A percentile compares a stretch with the other conserved stretches of the same genome.
These are phyloP conservation scores for Rotaria socialis DNA, from an alignment of 2,888 invertebrate species.

Conservation along the genomic window DNA sequence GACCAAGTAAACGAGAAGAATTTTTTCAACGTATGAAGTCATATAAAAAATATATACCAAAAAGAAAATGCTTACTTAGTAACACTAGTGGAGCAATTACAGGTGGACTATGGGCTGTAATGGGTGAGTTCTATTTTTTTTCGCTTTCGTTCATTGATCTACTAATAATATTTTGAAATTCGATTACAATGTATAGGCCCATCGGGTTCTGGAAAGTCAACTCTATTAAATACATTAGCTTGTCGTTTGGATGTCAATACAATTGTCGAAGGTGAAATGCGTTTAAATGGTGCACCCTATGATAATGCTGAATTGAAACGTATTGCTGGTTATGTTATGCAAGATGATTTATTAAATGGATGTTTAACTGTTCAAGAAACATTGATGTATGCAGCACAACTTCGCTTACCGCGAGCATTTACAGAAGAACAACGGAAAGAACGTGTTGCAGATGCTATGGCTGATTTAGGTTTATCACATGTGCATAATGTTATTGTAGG, in stretches of 20 bases:
- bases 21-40: neutral
- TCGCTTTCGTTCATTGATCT: neutral
- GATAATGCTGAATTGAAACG: constrained; percentile 63
- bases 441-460: constrained; percentile 53
- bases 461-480: constrained; percentile 31
- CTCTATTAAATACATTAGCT: constrained; percentile 77
- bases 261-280: constrained; percentile 45
- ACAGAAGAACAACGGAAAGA: constrained; percentile 50
- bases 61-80: neutral
- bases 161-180: neutral
- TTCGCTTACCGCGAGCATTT: constrained; percentile 52
- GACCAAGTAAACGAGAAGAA: neutral
- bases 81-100: neutral
- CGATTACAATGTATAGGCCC: neutral
- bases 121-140: neutral
- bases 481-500: constrained; percentile 48
- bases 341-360: constrained; percentile 81
- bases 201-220: constrained; percentile 78
- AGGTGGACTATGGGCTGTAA: neutral
- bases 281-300: constrained; percentile 61
- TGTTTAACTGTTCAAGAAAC: constrained; percentile 81
- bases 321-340: constrained; percentile 81
- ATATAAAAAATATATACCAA: constrained; percentile 2
- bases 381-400: constrained; percentile 51
- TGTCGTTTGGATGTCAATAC: constrained; percentile 63